Base-by-base conservation (phyloP, 2,797 vertebrate species). In the Esox masquinongy region DNA sequence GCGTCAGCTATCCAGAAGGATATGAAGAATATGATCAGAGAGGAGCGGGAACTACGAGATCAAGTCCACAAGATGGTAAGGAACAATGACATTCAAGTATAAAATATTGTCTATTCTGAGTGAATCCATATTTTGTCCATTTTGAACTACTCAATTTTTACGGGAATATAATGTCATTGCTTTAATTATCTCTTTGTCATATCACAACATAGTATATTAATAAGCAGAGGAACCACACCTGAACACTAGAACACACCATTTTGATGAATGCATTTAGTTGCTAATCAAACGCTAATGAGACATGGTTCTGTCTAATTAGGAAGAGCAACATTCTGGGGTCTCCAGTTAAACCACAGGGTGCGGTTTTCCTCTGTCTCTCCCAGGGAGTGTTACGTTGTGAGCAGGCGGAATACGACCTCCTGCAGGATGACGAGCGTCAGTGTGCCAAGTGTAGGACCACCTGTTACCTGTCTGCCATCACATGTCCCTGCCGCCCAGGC, bases 351-450 rank as follows among this genome's bases (percentile, higher is more conserved):
- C 26, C 14, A 2, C 19, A 14, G 5, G 43, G 19, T 15, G 47
- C 47, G 78, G 34, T 63, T 61, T 7, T 64, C n/a, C 19, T 81
- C 29, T 29, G 22, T 19, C 74, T 26, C 75, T 72, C 70, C 26
- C 82, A 98, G 98, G 97, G 97, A 5, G 92, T 98, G 75, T 83
- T 92, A 8, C 91, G 93, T 29, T 89, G 82, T 0, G 94, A 94
- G 82, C 91, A 94, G 78, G 94, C 95, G 74, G 91, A 94, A 2
- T 97, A 98, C 24, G 97, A 99, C 78, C 88, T 96, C 78, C 92
- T 99, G 73, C 96, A 97, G 70, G 98, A 99, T 9, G 98, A 99
- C 7, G 98, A 99, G 85, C 95, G 98, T 1, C 98, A 99, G 86
- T 99, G 98, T 80, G 73, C 91, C 36, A 97, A 95, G 86, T 99